Evolutionary conservation across 2,113 vertebrate species (phyloP).

Genomic region (Harpagus bidentatus): DNA sequence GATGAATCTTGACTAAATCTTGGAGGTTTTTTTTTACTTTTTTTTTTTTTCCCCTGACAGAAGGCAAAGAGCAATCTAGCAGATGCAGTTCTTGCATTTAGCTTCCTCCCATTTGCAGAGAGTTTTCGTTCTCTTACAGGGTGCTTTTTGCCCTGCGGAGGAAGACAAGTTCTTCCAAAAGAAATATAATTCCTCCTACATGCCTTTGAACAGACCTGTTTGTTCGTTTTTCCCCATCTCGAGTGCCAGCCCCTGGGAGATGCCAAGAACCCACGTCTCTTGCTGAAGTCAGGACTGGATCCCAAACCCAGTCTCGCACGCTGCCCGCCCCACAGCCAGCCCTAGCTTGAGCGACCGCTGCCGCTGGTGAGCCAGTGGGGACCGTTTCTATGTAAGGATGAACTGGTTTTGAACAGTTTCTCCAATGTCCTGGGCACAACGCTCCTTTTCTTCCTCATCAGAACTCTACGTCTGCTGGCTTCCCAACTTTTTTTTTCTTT

Average conservation of each 20-base stretch:
- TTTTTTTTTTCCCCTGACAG: neutral
- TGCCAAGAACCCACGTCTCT: neutral
- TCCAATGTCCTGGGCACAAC: neutral
- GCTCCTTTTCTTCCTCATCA: slow-evolving; percentile 4
- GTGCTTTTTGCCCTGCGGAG: neutral
- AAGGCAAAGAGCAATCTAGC: neutral
- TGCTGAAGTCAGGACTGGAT: neutral
- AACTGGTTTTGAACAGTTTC: slow-evolving; percentile 7
- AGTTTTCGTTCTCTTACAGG: neutral
- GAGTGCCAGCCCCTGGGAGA: neutral
- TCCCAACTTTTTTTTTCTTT: neutral
- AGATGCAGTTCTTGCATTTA: slow-evolving; percentile 16
- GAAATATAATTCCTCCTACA: slow-evolving; percentile 37
- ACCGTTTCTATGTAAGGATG: neutral
- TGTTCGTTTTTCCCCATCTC: neutral
- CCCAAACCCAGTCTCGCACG: neutral
- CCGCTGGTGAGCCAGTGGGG: neutral
- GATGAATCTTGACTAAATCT: neutral
- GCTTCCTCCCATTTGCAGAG: neutral
- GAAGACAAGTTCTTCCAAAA: slow-evolving; percentile 32
- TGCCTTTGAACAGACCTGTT: slow-evolving; percentile 43
- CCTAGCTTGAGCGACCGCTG: neutral
- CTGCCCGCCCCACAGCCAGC: neutral
- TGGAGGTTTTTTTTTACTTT: neutral
- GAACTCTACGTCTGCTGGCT: neutral